Evolutionary conservation across 2,797 vertebrate genomes (phyloP).

Genomic region (Bryconaethiops microstoma): DNA sequence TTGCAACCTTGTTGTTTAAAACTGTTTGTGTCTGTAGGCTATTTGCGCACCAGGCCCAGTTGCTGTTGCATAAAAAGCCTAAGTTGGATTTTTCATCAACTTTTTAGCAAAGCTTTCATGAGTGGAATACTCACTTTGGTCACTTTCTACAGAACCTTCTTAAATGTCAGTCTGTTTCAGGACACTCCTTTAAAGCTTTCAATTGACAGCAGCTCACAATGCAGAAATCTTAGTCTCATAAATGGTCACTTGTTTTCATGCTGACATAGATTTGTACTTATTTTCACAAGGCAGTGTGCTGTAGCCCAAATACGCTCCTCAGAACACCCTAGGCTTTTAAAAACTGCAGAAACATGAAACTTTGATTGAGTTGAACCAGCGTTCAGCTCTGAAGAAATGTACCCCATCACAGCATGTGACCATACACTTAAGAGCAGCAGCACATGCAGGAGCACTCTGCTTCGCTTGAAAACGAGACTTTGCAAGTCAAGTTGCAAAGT

Average conservation of each 20-base stretch:
- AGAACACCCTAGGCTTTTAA: not conserved
- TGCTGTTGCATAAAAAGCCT: not conserved
- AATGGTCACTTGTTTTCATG: not conserved
- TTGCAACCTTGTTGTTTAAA: not conserved
- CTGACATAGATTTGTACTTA: not conserved
- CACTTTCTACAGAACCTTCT: not conserved
- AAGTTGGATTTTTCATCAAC: not conserved
- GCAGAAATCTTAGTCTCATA: not conserved
- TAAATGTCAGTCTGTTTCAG: not conserved
- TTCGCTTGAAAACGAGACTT: not conserved
- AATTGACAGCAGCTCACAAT: not conserved
- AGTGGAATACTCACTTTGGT: not conserved
- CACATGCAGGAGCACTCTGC: not conserved
- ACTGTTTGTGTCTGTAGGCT: not conserved
- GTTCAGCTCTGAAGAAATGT: not conserved
- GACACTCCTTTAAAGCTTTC: not conserved
- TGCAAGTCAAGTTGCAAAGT: not conserved
- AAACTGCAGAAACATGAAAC: slow-evolving; percentile 9
- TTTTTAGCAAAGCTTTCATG: too few species aligned
- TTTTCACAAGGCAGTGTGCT: not conserved
- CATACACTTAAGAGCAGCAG: slow-evolving; percentile 13
- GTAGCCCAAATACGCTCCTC: not conserved
- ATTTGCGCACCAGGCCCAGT: not conserved
- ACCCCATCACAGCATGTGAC: slow-evolving; percentile 11
- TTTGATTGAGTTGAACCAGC: slow-evolving; percentile 11